These are phyloP conservation scores for Chloroceryle inda DNA, from an alignment of 2,797 vertebrate species.

Conservation along the genomic window DNA sequence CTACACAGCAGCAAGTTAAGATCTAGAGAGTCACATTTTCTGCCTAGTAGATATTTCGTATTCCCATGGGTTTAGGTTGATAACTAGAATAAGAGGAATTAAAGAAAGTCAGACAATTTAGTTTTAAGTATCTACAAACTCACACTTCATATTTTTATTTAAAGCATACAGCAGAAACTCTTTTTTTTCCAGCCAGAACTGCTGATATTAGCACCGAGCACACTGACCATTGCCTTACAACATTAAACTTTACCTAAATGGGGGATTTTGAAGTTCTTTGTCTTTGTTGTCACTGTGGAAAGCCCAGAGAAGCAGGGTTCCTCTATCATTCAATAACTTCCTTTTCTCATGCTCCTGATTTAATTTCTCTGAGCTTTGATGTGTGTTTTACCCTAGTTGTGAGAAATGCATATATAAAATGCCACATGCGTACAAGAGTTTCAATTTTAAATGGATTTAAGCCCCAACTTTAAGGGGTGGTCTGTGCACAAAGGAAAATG, in stretches of 20 bases:
- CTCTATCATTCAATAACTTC: constrained; percentile 13
- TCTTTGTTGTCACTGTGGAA: constrained; percentile 14
- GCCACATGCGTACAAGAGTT: neutral
- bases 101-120: neutral
- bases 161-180: neutral
- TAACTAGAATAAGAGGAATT: neutral
- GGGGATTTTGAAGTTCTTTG: neutral
- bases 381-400: neutral
- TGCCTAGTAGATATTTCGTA: neutral
- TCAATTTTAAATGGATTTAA: constrained; percentile 45
- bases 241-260: neutral
- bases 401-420: constrained; percentile 17
- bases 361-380: constrained; percentile 47
- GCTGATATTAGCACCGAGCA: neutral
- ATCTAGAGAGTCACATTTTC: neutral
- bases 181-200: neutral
- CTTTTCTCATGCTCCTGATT: constrained; percentile 13
- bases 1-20: neutral
- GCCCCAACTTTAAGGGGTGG: constrained; percentile 20
- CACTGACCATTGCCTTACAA: neutral
- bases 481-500: constrained; percentile 13
- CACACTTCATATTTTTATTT: neutral
- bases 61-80: neutral
- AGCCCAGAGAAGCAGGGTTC: neutral
- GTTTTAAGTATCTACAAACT: neutral